Percentiles rank a stretch among this genome's conserved stretches.
Conservation (phyloP, 2,113 vertebrate species). For the Athene noctua region DNA sequence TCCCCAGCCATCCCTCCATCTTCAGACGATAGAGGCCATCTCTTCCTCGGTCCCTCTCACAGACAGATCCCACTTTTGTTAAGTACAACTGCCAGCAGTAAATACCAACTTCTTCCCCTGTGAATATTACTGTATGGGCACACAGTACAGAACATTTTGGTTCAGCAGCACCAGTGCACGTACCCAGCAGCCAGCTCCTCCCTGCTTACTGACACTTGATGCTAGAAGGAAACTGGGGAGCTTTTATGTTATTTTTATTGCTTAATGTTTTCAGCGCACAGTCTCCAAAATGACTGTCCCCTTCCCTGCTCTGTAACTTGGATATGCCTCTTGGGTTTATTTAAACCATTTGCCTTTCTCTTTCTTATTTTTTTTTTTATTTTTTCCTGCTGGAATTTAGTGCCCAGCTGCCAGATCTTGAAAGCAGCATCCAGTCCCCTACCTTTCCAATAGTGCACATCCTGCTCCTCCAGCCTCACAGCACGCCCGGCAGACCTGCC, state of each 20-base stretch:
- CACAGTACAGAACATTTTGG: neutral
- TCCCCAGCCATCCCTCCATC: neutral
- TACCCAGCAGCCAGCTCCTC: neutral
- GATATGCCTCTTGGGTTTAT: conserved; percentile 7
- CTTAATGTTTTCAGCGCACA: neutral
- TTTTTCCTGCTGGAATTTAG: neutral
- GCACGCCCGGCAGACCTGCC: fast-evolving
- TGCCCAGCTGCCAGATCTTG: neutral
- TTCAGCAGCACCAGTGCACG: fast-evolving
- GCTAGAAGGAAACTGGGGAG: neutral
- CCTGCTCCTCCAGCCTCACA: neutral
- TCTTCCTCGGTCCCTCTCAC: neutral
- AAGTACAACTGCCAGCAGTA: neutral
- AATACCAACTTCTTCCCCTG: neutral
- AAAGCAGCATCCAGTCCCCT: neutral
- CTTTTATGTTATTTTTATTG: neutral
- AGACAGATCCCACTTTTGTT: fast-evolving
- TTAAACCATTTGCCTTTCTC: conserved; percentile 13
- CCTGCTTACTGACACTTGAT: neutral
- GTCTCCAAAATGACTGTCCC: neutral
- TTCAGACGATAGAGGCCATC: neutral
- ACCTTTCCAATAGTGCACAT: neutral
- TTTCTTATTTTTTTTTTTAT: neutral
- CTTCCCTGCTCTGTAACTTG: neutral
- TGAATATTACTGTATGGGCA: neutral